A percentile compares a stretch with the other conserved stretches of the same genome.
Conservation (phyloP, 2,113 vertebrate species). For the Dasyprocta punctata region DNA sequence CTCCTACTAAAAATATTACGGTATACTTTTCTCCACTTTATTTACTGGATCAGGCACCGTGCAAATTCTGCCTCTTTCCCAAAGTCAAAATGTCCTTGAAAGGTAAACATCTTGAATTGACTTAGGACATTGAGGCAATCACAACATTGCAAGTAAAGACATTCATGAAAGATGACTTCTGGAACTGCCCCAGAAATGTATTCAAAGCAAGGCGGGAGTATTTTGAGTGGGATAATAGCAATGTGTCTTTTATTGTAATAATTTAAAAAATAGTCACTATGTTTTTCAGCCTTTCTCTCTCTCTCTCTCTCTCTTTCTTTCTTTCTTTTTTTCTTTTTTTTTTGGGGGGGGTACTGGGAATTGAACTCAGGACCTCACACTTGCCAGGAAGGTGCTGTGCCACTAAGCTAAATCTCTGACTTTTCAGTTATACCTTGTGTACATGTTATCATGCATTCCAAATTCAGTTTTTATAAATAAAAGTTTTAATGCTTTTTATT, state of each 20-base stretch:
- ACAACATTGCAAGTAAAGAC: background rate
- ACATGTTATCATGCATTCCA: background rate
- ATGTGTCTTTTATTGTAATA: background rate
- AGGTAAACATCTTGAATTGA: background rate
- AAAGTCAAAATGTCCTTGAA: background rate
- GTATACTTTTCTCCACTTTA: background rate
- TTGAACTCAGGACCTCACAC: too few relatives aligned
- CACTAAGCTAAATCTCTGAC: too few relatives aligned
- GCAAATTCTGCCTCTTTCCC: background rate
- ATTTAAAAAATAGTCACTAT: background rate
- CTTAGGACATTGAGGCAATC: background rate
- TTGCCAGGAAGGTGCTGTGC: too few relatives aligned
- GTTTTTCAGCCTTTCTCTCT: background rate
- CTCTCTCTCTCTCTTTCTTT: too few relatives aligned
- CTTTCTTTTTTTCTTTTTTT: too few relatives aligned
- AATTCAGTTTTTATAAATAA: slow-evolving; percentile 23
- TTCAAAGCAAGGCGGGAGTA: background rate
- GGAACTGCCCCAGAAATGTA: background rate
- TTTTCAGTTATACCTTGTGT: background rate
- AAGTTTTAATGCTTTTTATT: background rate
- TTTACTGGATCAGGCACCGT: background rate
- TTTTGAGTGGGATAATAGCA: background rate
- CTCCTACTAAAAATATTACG: background rate
- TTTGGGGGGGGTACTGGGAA: too few relatives aligned
- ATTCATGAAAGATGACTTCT: background rate